Evolutionary conservation across 2,797 vertebrate species (phyloP).

Genomic region (Phoeniculus purpureus): DNA sequence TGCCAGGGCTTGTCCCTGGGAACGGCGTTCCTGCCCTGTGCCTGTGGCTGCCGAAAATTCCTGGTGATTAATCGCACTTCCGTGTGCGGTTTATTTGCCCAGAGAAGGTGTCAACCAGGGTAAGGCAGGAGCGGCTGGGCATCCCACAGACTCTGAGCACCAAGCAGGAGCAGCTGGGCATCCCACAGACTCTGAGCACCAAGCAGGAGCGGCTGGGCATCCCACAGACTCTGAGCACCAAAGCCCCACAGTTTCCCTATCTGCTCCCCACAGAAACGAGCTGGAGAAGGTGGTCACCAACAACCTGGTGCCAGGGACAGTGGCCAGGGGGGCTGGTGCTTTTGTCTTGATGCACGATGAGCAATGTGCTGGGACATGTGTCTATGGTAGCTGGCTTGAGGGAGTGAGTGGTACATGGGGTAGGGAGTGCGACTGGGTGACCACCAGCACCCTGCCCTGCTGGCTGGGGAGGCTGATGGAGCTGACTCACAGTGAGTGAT

Average conservation of each 20-base stretch:
- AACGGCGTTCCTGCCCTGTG: background rate
- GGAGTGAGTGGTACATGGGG: fast-evolving
- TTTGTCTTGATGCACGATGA: background rate
- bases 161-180: background rate
- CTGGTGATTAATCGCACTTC: slow-evolving; percentile 42
- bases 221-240: fast-evolving
- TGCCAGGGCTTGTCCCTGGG: background rate
- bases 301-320: background rate
- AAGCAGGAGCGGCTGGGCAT: background rate
- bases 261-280: background rate
- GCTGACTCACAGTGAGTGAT: background rate
- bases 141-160: background rate
- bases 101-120: background rate
- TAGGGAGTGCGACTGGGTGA: fast-evolving
- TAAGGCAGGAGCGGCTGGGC: fast-evolving
- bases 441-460: fast-evolving
- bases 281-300: background rate
- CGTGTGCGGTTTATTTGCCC: slow-evolving; percentile 45
- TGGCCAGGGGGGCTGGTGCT: fast-evolving
- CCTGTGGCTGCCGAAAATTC: background rate
- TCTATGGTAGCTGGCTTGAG: fast-evolving
- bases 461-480: fast-evolving
- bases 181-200: fast-evolving
- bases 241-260: fast-evolving
- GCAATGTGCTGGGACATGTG: fast-evolving